phyloP scores from a whole-genome alignment of 2,113 vertebrate genomes.

The Narcine bancroftii region DNA sequence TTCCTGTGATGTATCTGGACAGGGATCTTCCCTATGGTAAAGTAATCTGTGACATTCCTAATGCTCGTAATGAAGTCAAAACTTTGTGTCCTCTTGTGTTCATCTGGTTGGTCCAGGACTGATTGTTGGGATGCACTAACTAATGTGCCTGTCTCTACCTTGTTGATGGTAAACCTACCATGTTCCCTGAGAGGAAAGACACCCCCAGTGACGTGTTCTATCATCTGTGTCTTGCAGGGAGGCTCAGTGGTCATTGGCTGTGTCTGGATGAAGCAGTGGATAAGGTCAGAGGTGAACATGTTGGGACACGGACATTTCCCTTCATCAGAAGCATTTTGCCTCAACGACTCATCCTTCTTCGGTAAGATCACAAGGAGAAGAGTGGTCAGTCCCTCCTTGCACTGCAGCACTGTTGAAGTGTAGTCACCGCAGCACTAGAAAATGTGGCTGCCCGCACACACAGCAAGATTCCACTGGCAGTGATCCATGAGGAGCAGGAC shows the following conservation, averaged over 20 bases:
- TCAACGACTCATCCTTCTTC: conserved; percentile 73
- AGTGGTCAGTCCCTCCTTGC: too few species aligned
- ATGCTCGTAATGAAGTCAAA: too few species aligned
- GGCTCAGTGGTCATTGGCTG: too few species aligned
- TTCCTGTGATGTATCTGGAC: too few species aligned
- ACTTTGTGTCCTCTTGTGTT: too few species aligned
- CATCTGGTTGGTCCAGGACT: too few species aligned
- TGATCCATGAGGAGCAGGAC: background rate
- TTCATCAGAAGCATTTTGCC: conserved; percentile 69
- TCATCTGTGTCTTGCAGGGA: background rate
- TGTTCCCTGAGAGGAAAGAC: too few species aligned
- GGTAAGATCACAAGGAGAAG: conserved; percentile 61
- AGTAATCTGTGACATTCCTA: too few species aligned
- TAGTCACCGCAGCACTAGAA: background rate
- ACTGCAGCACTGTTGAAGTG: background rate
- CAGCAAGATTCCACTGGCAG: background rate
- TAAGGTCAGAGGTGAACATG: conserved; percentile 77
- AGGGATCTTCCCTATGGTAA: too few species aligned
- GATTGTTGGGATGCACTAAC: too few species aligned
- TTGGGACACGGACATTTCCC: conserved; percentile 74
- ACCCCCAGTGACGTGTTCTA: background rate
- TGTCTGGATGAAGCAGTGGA: conserved; percentile 63
- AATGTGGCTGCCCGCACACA: background rate
- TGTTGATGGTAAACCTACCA: too few species aligned
- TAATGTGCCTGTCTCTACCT: too few species aligned